Evolutionary conservation across 2,797 vertebrate species (phyloP), one percentile per base, ranked within the genome.

Genomic region (Mionectes olivaceus): DNA sequence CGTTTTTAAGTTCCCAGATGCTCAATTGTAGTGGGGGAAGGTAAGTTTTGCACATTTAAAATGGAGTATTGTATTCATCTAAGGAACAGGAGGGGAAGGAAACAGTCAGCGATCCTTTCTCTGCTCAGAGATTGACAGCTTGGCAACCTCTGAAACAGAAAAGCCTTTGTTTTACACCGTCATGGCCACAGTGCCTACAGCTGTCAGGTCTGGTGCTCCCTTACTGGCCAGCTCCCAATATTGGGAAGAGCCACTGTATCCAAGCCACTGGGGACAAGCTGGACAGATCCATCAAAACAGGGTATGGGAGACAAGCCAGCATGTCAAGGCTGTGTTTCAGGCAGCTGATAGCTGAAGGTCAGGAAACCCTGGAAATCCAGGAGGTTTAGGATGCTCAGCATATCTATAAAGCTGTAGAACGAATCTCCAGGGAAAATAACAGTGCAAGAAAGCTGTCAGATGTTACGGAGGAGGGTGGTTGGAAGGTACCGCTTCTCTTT

Each of bases 121-220:
- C 65, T 0, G 16, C 17, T 50, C 73, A 39, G 50, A 79, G 69
- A 91, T 5, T 94, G 93, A 79, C 92, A 93, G 87, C 32, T 69
- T 83, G 83, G 70, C 76, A 78, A 83, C 41, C 80, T 52, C 56
- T 0, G 0, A 57, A 80, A 93, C 73, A 96, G 82, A 93, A 84
- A 77, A 57, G 86, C 35, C 87, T 94, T 95, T 96, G 86, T 96
- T 96, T 86, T 87, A 32, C 24, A 73, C 70, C 64, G 35, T 50
- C 73, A 50, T 0, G 5, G 68, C 44, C 32, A 47, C 53, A 73
- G 70, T 69, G 53, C 71, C 79, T 33, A 80, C 92, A 93, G 94
- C 92, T 96, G 90, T 83, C 91, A 88, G 67, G 57, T 70, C 69
- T 19, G 1, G 47, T 3, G 7, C n/a, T 71, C 37, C 69, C 76